Percentiles rank a stretch among this genome's conserved stretches.
Conservation (phyloP, 2,797 vertebrate genomes). For the Hephaestus fuliginosus region DNA sequence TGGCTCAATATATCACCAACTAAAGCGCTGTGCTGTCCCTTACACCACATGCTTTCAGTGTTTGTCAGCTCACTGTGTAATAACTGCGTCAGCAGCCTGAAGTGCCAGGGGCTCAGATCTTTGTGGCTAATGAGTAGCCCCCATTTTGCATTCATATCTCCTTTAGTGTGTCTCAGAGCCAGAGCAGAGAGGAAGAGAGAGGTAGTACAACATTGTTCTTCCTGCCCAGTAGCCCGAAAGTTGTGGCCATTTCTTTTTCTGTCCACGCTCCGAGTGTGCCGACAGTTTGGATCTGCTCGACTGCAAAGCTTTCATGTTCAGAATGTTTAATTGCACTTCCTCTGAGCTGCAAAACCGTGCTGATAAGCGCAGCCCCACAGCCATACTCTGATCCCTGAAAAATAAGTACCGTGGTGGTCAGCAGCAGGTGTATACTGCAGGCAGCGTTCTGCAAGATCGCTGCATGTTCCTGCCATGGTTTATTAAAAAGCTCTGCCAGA, state of each 20-base stretch:
- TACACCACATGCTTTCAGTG: slow-evolving; percentile 3
- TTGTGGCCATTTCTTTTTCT: neutral
- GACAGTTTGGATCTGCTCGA: slow-evolving; percentile 16
- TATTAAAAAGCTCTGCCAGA: slow-evolving; percentile 65
- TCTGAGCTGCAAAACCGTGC: neutral
- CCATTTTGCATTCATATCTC: slow-evolving; percentile 30
- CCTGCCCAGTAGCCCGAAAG: slow-evolving; percentile 1
- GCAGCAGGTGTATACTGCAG: slow-evolving; percentile 41
- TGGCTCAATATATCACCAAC: neutral
- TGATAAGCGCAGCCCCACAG: slow-evolving; percentile 11
- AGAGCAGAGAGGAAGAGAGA: slow-evolving; percentile 3
- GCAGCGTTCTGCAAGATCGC: slow-evolving; percentile 23
- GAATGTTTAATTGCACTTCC: slow-evolving; percentile 18
- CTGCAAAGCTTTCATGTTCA: slow-evolving; percentile 14
- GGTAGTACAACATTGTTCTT: slow-evolving; percentile 18
- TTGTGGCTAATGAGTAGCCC: slow-evolving; percentile 36
- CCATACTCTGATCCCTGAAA: slow-evolving; percentile 25
- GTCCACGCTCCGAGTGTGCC: slow-evolving; percentile 1
- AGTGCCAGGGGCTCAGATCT: slow-evolving; percentile 31
- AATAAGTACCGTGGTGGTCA: slow-evolving; percentile 36
- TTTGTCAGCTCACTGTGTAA: slow-evolving; percentile 34
- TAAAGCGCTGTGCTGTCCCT: neutral
- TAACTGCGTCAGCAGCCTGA: slow-evolving; percentile 45
- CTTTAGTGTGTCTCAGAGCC: slow-evolving; percentile 26
- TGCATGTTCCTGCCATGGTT: slow-evolving; percentile 53